A percentile compares a stretch with the other conserved stretches of the same genome.
Evolutionary conservation across 1,140 invertebrate species (phyloP).

Genomic region (Zaprionus tsacasi): DNA sequence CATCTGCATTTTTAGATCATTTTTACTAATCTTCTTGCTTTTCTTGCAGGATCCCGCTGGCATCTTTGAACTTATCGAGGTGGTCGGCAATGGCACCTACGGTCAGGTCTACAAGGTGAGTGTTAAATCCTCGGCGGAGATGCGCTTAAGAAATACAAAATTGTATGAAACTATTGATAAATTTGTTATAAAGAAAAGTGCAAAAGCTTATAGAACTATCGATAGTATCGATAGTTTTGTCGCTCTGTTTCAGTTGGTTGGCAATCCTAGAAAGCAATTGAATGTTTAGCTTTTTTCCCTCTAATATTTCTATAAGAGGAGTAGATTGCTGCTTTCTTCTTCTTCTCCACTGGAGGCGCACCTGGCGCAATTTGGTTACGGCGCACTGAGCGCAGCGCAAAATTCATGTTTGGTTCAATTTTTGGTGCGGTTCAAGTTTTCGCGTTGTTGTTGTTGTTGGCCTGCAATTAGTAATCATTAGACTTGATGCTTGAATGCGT

Average conservation of each 20-base stretch:
- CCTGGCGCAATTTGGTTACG: conserved; percentile 44
- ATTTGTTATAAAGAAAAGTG: too few relatives aligned
- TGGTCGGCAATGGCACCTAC: conserved; percentile 99
- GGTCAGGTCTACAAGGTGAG: conserved; percentile 99
- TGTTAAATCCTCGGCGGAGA: too few relatives aligned
- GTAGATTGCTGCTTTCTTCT: conserved; percentile 35
- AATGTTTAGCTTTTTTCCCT: conserved; percentile 18
- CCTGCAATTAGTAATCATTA: conserved; percentile 80
- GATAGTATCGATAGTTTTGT: too few relatives aligned
- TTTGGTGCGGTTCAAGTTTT: conserved; percentile 18
- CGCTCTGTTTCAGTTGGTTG: too few relatives aligned
- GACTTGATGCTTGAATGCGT: conserved; percentile 76
- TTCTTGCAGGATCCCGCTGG: conserved; percentile 97
- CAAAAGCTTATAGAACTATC: too few relatives aligned
- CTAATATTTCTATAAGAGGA: conserved; percentile 22
- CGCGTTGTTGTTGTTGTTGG: conserved; percentile 47
- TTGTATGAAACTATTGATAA: too few relatives aligned
- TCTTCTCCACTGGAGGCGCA: conserved; percentile 8
- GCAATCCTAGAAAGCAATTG: conserved; percentile 6
- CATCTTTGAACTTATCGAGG: conserved; percentile 99
- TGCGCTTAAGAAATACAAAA: too few relatives aligned
- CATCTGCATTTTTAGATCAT: background rate
- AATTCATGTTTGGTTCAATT: conserved; percentile 22
- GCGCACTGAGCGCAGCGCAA: conserved; percentile 47
- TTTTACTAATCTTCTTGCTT: conserved; percentile 10